phyloP scores from a whole-genome alignment of 2,113 vertebrate genomes.

The Urocolius indicus region DNA sequence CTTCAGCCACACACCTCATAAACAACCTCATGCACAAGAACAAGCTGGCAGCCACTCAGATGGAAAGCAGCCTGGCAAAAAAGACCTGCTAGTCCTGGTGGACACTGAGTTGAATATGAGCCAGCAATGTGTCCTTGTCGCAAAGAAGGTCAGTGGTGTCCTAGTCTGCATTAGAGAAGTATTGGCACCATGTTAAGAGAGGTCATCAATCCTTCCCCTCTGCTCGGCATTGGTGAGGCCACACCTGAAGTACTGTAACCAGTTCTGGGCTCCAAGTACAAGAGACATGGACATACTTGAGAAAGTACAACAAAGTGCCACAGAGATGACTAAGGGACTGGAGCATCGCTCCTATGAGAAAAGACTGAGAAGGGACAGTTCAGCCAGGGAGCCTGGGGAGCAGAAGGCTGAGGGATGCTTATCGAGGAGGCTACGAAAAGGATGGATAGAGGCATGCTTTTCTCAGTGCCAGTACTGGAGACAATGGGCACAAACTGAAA shows the following conservation, averaged over 20 bases:
- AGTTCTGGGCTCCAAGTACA: not conserved
- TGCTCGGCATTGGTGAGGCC: not conserved
- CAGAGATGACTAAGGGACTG: not conserved
- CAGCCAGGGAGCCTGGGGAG: not conserved
- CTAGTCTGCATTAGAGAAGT: not conserved
- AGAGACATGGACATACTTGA: not conserved
- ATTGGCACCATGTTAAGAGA: not conserved
- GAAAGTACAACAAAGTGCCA: not conserved
- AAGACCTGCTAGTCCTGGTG: not conserved
- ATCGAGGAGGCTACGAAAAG: not conserved
- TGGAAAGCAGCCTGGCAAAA: not conserved
- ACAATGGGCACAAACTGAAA: not conserved
- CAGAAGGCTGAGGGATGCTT: not conserved
- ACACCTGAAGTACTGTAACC: not conserved
- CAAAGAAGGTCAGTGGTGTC: not conserved
- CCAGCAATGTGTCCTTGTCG: not conserved
- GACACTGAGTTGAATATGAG: not conserved
- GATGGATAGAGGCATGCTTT: fast-evolving
- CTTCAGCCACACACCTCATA: not conserved
- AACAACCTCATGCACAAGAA: not conserved
- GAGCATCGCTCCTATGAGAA: not conserved
- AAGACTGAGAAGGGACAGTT: not conserved
- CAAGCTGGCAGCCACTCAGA: not conserved
- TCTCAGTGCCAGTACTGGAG: not conserved
- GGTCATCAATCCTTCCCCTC: not conserved